phyloP scores from a whole-genome alignment of 2,888 invertebrate genomes.

The Tanypteryx hageni region DNA sequence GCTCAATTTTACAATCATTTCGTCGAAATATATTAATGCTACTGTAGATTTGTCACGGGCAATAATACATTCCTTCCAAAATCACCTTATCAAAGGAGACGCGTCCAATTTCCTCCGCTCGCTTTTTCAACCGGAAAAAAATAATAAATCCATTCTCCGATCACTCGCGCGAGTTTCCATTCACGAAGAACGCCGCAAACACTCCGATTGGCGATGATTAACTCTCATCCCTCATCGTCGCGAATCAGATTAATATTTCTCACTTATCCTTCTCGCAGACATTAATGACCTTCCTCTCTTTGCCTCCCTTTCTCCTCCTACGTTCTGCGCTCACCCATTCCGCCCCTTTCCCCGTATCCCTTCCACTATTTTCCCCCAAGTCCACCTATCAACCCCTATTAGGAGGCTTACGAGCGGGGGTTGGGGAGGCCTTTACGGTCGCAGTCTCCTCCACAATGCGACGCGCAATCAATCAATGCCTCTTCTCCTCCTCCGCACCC shows the following conservation, averaged over 20 bases:
- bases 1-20: too few relatives aligned
- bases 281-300: slow-evolving; percentile 32
- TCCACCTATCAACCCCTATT: slow-evolving; percentile 55
- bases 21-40: too few relatives aligned
- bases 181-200: slow-evolving; percentile 31
- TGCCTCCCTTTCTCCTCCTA: not conserved
- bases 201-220: slow-evolving; percentile 59
- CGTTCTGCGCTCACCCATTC: not conserved
- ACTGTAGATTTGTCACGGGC: too few relatives aligned
- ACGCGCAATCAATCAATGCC: slow-evolving; percentile 59
- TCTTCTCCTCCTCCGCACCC: slow-evolving; percentile 7
- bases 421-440: not conserved
- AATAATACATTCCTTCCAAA: too few relatives aligned
- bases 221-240: slow-evolving; percentile 8
- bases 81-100: not conserved
- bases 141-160: not conserved
- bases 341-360: not conserved
- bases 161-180: not conserved
- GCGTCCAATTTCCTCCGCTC: not conserved
- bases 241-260: slow-evolving; percentile 61
- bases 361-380: not conserved
- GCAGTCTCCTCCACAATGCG: slow-evolving; percentile 35
- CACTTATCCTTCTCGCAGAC: slow-evolving; percentile 44
- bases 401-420: slow-evolving; percentile 7
- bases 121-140: not conserved